A percentile compares a stretch with the other conserved stretches of the same genome.
These are phyloP conservation scores for Dasyurus viverrinus DNA, from an alignment of 2,113 vertebrate species.

Conservation along the genomic window DNA sequence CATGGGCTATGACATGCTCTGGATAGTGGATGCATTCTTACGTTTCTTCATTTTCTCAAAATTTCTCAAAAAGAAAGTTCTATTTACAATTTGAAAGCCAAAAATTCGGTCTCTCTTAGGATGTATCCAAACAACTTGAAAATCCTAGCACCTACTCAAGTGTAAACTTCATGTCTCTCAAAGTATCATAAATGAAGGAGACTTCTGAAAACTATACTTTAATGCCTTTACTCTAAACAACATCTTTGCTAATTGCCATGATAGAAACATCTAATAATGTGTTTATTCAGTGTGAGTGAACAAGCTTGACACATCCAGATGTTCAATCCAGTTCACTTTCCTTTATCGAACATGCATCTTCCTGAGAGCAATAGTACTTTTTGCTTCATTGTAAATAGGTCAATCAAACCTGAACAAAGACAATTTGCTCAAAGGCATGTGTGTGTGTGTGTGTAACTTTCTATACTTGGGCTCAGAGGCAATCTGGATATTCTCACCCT, in stretches of 20 bases:
- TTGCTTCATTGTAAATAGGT: slow-evolving; percentile 40
- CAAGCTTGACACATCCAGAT: slow-evolving; percentile 61
- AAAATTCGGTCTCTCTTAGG: slow-evolving; percentile 10
- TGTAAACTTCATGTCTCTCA: slow-evolving; percentile 44
- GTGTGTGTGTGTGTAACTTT: slow-evolving; percentile 43
- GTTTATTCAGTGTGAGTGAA: slow-evolving; percentile 76
- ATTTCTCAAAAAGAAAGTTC: slow-evolving; percentile 16
- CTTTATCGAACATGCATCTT: slow-evolving; percentile 71
- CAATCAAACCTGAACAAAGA: slow-evolving; percentile 50
- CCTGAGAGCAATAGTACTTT: slow-evolving; percentile 12
- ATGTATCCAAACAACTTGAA: background rate
- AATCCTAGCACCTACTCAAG: slow-evolving; percentile 29
- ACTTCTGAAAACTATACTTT: slow-evolving; percentile 59
- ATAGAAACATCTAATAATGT: slow-evolving; percentile 64
- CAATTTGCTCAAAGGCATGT: slow-evolving; percentile 12
- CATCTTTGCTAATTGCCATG: slow-evolving; percentile 49
- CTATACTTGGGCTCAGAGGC: slow-evolving; percentile 59
- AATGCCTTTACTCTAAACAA: slow-evolving; percentile 44
- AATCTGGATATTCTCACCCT: slow-evolving; percentile 67
- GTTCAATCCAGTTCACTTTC: slow-evolving; percentile 75
- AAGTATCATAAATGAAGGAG: slow-evolving; percentile 25
- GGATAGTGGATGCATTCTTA: background rate
- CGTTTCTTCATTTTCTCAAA: slow-evolving; percentile 8
- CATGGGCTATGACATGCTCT: background rate
- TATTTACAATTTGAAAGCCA: slow-evolving; percentile 31